phyloP scores from a whole-genome alignment of 2,797 vertebrate genomes.

The Melanotaenia pygmaea region DNA sequence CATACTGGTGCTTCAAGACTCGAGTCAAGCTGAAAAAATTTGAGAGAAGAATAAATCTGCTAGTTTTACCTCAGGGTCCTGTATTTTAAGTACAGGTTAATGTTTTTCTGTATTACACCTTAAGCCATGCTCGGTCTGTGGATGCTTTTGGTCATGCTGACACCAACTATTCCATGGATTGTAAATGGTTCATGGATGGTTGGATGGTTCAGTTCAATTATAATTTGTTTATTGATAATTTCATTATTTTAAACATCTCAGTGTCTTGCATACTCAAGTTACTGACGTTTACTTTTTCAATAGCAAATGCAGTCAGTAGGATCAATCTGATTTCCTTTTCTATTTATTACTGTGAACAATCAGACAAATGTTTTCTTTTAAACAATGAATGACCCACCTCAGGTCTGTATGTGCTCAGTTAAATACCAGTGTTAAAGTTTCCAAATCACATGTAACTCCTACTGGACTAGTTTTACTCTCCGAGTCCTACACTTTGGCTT shows the following conservation, averaged over 20 bases:
- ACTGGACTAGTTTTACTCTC: background rate
- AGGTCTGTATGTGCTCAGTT: background rate
- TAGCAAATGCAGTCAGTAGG: background rate
- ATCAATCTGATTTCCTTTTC: background rate
- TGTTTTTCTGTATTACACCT: background rate
- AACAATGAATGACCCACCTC: background rate
- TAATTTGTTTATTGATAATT: background rate
- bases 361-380: background rate
- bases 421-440: background rate
- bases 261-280: too few relatives aligned
- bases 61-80: slow-evolving; percentile 14
- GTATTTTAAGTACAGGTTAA: background rate
- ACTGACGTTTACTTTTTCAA: background rate
- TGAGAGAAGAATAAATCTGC: slow-evolving; percentile 7
- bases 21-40: slow-evolving; percentile 11
- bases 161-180: background rate
- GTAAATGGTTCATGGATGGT: background rate
- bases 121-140: background rate
- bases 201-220: background rate
- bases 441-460: background rate
- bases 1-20: slow-evolving; percentile 4
- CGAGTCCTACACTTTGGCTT: background rate
- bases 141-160: background rate
- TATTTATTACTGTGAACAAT: background rate
- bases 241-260: background rate